These are phyloP conservation scores for Galeopterus variegatus DNA, from an alignment of 2,113 vertebrate genomes.

Conservation along the genomic window DNA sequence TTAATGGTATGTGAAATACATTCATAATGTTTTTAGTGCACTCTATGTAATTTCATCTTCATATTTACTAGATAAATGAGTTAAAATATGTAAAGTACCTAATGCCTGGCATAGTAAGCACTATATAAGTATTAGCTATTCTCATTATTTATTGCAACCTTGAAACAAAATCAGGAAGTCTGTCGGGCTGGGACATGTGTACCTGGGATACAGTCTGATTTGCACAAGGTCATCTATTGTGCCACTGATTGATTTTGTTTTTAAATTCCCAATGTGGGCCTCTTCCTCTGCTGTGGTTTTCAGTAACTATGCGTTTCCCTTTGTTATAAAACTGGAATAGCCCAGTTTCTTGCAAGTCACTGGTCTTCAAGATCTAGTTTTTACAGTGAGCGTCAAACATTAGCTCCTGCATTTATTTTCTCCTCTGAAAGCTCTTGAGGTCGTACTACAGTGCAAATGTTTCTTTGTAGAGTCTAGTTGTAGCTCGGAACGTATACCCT, in stretches of 20 bases:
- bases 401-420: not conserved
- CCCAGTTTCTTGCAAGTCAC: not conserved
- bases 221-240: slow-evolving; percentile 53
- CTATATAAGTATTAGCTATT: not conserved
- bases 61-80: not conserved
- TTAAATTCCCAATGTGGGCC: not conserved
- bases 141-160: not conserved
- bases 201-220: not conserved
- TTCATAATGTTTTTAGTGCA: not conserved
- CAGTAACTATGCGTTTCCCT: slow-evolving; percentile 12
- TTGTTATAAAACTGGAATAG: slow-evolving; percentile 9
- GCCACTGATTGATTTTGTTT: slow-evolving; percentile 36
- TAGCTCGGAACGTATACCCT: not conserved
- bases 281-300: slow-evolving; percentile 49
- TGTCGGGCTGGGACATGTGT: not conserved
- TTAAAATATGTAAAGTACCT: not conserved
- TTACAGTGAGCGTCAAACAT: not conserved
- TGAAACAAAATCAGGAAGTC: slow-evolving; percentile 62
- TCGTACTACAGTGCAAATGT: not conserved
- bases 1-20: not conserved
- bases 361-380: slow-evolving; percentile 28
- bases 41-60: not conserved
- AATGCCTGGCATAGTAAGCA: not conserved
- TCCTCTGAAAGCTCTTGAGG: not conserved
- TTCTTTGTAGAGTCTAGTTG: not conserved